Conservation (phyloP, 2,888 invertebrate genomes). For the Liopterus haemorrhoidalis region DNA sequence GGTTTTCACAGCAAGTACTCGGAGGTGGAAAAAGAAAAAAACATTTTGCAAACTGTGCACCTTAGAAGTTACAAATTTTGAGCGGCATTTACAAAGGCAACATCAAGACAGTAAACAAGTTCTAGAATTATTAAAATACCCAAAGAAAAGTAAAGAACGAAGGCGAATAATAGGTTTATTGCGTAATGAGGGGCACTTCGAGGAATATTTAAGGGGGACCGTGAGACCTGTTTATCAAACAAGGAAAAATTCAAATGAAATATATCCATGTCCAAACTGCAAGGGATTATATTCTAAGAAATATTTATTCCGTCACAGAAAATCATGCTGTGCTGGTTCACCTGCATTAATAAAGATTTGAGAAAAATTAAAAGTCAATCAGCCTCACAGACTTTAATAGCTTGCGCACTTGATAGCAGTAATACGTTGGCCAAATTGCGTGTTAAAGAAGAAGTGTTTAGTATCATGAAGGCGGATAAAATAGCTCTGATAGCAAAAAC, state of each 20-base stretch:
- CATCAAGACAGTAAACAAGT: slow-evolving; percentile 22
- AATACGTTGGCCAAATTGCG: slow-evolving; percentile 12
- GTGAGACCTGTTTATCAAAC: slow-evolving; percentile 14
- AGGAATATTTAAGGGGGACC: slow-evolving; percentile 24
- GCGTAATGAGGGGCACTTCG: slow-evolving; percentile 21
- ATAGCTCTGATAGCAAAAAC: slow-evolving; percentile 13
- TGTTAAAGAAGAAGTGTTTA: slow-evolving; percentile 14
- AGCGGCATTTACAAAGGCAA: slow-evolving; percentile 25
- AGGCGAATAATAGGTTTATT: slow-evolving; percentile 18
- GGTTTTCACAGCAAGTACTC: too few species aligned
- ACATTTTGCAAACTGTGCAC: slow-evolving; percentile 22
- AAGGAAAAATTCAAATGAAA: slow-evolving; percentile 10
- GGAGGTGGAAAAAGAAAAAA: slow-evolving; percentile 10
- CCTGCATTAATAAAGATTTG: slow-evolving; percentile 5
- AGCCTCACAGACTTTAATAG: slow-evolving; percentile 23
- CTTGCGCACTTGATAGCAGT: slow-evolving; percentile 14
- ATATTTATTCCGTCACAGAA: slow-evolving; percentile 22
- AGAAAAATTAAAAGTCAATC: slow-evolving; percentile 14
- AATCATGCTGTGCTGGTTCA: slow-evolving; percentile 18
- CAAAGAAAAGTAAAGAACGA: slow-evolving; percentile 17
- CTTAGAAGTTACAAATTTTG: slow-evolving; percentile 25
- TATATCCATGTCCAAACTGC: slow-evolving; percentile 24
- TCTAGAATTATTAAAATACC: slow-evolving; percentile 19
- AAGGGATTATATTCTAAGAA: slow-evolving; percentile 20
- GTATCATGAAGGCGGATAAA: slow-evolving; percentile 12